Conservation (phyloP, 2,113 vertebrate genomes). For the Laticauda colubrina region DNA sequence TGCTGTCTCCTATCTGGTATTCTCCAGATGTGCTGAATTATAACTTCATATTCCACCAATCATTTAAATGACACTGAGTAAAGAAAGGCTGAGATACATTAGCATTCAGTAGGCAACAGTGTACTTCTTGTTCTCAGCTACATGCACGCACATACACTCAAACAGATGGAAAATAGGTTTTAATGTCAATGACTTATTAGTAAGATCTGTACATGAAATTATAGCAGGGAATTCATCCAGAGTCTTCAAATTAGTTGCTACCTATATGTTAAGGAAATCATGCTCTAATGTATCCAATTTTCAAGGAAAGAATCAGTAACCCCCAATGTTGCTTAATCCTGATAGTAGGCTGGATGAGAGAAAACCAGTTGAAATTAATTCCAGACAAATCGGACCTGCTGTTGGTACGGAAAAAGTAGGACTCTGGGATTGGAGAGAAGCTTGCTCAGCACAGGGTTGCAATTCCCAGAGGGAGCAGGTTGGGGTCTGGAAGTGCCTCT, state of each 20-base stretch:
- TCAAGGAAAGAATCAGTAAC: neutral
- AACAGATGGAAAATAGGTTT: neutral
- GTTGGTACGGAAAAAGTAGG: neutral
- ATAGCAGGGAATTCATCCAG: neutral
- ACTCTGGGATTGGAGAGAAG: neutral
- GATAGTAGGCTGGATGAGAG: neutral
- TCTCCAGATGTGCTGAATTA: neutral
- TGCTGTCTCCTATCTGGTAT: neutral
- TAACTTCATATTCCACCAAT: neutral
- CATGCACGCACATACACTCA: neutral
- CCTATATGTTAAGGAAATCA: neutral
- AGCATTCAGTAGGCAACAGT: neutral
- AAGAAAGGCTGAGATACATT: neutral
- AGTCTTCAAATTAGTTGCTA: neutral
- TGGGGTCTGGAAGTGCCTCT: neutral
- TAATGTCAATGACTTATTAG: neutral
- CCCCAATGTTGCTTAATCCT: neutral
- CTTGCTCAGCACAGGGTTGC: neutral
- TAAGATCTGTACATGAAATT: neutral
- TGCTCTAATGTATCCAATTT: neutral
- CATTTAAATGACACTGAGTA: neutral
- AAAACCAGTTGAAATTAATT: neutral
- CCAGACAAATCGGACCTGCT: neutral
- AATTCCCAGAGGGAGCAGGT: neutral
- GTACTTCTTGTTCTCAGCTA: neutral